phyloP scores from a whole-genome alignment of 2,797 vertebrate genomes.

The Alfaro cultratus region DNA sequence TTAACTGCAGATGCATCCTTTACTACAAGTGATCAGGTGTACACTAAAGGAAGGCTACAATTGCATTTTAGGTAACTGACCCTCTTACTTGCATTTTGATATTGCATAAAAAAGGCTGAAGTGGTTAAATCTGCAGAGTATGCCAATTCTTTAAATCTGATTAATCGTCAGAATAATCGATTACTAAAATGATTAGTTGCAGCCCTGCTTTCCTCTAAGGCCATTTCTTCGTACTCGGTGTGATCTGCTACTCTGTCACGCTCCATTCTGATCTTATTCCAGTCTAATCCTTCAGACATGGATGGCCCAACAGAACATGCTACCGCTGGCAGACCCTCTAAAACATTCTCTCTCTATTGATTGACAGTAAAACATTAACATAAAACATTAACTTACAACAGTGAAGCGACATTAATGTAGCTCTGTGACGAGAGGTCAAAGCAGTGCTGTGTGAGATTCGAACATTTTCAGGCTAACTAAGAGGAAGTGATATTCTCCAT shows the following conservation, averaged over 20 bases:
- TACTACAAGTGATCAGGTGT: too few relatives aligned
- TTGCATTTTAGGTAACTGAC: too few relatives aligned
- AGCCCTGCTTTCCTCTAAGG: slow-evolving; percentile 6
- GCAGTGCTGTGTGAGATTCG: not conserved
- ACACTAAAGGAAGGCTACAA: too few relatives aligned
- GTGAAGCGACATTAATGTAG: not conserved
- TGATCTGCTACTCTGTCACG: slow-evolving; percentile 15
- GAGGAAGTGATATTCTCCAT: not conserved
- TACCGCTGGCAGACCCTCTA: slow-evolving; percentile 21
- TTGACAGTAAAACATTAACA: slow-evolving; percentile 50
- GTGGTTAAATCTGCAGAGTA: too few relatives aligned
- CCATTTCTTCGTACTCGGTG: slow-evolving; percentile 16
- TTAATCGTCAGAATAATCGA: too few relatives aligned
- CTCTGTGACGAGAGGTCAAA: not conserved
- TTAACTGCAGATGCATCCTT: too few relatives aligned
- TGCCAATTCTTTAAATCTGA: too few relatives aligned
- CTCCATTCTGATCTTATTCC: slow-evolving; percentile 25
- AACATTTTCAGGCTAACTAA: not conserved
- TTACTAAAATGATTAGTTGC: too few relatives aligned
- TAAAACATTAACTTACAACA: not conserved
- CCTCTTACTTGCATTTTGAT: too few relatives aligned
- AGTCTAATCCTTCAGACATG: not conserved
- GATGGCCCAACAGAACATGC: slow-evolving; percentile 24
- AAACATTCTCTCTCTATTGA: slow-evolving; percentile 16
- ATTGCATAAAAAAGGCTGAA: too few relatives aligned